A percentile compares a stretch with the other conserved stretches of the same genome.
Conservation (phyloP, 1,140 invertebrate genomes). For the Teleogryllus occipitalis region DNA sequence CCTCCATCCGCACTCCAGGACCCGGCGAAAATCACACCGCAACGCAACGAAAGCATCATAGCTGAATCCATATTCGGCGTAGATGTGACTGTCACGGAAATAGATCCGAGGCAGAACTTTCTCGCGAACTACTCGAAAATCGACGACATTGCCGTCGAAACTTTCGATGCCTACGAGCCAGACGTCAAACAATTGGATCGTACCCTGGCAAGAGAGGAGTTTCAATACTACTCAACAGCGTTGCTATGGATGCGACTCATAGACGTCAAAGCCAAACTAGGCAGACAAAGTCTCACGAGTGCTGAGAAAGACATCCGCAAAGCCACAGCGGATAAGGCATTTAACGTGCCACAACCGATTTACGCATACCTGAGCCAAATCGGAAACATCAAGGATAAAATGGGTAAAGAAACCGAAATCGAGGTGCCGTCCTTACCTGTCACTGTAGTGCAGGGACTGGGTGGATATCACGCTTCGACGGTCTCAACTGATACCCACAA, state of each 20-base stretch:
- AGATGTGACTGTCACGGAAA: background rate
- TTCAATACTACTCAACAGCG: conserved; percentile 2
- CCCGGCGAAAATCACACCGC: background rate
- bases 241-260: conserved; percentile 15
- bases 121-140: background rate
- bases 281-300: conserved; percentile 21
- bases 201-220: background rate
- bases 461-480: conserved; percentile 27
- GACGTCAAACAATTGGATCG: conserved; percentile 1
- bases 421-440: conserved; percentile 25
- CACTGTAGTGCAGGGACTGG: conserved; percentile 24
- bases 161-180: background rate
- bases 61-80: conserved; percentile 13
- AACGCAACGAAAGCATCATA: background rate
- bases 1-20: background rate
- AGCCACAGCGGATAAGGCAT: conserved; percentile 22
- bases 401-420: conserved; percentile 25
- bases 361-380: conserved; percentile 24
- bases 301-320: conserved; percentile 26
- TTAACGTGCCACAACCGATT: conserved; percentile 29
- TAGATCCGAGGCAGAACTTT: conserved; percentile 13
- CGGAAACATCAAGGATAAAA: conserved; percentile 23
- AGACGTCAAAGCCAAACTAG: conserved; percentile 24
- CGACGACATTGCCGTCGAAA: background rate
- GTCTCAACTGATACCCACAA: conserved; percentile 27